phyloP scores from a whole-genome alignment of 2,113 vertebrate species.

The Illadopsis cleaveri region DNA sequence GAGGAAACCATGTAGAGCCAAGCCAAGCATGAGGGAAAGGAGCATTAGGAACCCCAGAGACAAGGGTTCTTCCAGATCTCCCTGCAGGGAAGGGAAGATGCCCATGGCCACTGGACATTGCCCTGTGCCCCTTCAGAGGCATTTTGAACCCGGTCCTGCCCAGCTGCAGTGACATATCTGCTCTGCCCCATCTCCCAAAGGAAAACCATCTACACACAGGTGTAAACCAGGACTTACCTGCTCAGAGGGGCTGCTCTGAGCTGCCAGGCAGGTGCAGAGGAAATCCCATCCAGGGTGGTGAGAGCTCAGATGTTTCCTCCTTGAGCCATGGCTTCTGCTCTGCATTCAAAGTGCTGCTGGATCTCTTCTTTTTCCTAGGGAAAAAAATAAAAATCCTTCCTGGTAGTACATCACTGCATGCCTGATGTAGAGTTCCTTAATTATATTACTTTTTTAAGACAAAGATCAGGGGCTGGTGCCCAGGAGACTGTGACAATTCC shows the following conservation, averaged over 20 bases:
- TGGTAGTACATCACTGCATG: not conserved
- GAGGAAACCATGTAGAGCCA: not conserved
- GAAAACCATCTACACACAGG: not conserved
- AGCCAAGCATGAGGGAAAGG: not conserved
- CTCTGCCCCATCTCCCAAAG: not conserved
- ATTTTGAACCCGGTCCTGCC: not conserved
- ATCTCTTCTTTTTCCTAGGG: not conserved
- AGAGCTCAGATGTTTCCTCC: not conserved
- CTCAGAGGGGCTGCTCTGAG: not conserved
- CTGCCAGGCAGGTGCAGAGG: not conserved
- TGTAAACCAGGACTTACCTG: not conserved
- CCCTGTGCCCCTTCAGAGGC: not conserved
- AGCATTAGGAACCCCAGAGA: not conserved
- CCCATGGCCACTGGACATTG: rapidly evolving
- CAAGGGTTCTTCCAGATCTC: not conserved
- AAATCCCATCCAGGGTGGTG: rapidly evolving
- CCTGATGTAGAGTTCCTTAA: not conserved
- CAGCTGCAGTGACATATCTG: not conserved
- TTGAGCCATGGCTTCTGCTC: not conserved
- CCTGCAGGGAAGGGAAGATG: not conserved
- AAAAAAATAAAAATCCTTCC: not conserved
- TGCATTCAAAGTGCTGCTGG: not conserved
- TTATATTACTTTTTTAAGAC: not conserved
- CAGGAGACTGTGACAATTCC: not conserved
- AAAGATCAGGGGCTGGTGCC: not conserved